Evolutionary conservation across 2,797 vertebrate species (phyloP).

Genomic region (Myotis daubentonii): DNA sequence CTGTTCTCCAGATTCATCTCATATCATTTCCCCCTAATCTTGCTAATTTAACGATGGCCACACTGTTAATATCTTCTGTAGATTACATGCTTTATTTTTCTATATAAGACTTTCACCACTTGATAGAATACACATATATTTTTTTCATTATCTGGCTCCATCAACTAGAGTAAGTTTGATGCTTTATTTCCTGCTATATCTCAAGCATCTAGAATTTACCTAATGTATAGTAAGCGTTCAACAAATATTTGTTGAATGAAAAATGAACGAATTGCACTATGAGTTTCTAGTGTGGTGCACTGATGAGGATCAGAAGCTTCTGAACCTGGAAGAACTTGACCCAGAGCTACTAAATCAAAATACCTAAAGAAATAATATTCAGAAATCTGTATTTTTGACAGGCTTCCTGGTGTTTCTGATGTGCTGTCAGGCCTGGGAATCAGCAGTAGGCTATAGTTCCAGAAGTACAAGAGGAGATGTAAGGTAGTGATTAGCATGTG

Average conservation of each 20-base stretch:
- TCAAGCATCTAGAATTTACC: background rate
- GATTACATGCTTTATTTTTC: background rate
- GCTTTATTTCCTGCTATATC: background rate
- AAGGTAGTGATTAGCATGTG: background rate
- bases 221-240: background rate
- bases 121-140: background rate
- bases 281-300: background rate
- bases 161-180: background rate
- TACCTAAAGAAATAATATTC: background rate
- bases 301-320: background rate
- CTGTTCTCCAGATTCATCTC: background rate
- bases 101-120: background rate
- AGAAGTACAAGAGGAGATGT: background rate
- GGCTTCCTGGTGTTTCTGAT: background rate
- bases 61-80: background rate
- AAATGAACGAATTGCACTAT: background rate
- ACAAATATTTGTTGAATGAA: conserved; percentile 27
- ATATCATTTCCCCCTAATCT: background rate
- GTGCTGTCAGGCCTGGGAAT: background rate
- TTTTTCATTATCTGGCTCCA: background rate
- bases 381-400: background rate
- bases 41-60: background rate
- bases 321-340: background rate
- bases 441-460: background rate
- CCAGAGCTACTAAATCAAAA: background rate